phyloP scores from a whole-genome alignment of 1,140 invertebrate genomes.

The Acromyrmex charruanus region DNA sequence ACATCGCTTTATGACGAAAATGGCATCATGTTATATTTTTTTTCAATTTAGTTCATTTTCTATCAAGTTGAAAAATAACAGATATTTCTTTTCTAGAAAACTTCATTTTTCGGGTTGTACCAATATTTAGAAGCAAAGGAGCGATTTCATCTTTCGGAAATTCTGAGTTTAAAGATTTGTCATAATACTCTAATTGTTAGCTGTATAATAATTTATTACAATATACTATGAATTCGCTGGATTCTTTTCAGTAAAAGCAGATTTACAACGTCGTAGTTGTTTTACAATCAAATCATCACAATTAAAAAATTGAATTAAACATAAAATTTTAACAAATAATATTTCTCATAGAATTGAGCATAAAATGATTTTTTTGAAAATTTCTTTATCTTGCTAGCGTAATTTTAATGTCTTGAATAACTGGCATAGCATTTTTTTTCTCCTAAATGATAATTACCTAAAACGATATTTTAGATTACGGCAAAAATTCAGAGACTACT shows the following conservation, averaged over 20 bases:
- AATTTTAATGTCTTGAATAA: conserved; percentile 17
- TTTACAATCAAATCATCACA: not conserved
- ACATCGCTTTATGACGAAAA: not conserved
- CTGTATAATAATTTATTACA: not conserved
- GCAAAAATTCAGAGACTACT: conserved; percentile 48
- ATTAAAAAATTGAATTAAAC: too few species aligned
- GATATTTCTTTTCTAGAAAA: too few species aligned
- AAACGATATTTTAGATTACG: conserved; percentile 30
- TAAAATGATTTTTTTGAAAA: not conserved
- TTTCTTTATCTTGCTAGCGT: not conserved
- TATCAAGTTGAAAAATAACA: too few species aligned
- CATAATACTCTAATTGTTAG: not conserved
- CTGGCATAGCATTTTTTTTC: not conserved
- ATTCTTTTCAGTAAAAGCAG: not conserved
- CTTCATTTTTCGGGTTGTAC: too few species aligned
- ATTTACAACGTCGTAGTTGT: not conserved
- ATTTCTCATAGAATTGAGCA: not conserved
- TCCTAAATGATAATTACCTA: conserved; percentile 27
- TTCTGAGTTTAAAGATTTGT: not conserved
- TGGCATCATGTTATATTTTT: too few species aligned
- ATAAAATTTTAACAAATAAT: not conserved
- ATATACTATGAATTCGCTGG: not conserved
- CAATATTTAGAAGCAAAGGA: too few species aligned
- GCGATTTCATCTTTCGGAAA: not conserved
- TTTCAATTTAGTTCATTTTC: too few species aligned